phyloP scores from a whole-genome alignment of 1,140 invertebrate species.

The Amphibalanus amphitrite region DNA sequence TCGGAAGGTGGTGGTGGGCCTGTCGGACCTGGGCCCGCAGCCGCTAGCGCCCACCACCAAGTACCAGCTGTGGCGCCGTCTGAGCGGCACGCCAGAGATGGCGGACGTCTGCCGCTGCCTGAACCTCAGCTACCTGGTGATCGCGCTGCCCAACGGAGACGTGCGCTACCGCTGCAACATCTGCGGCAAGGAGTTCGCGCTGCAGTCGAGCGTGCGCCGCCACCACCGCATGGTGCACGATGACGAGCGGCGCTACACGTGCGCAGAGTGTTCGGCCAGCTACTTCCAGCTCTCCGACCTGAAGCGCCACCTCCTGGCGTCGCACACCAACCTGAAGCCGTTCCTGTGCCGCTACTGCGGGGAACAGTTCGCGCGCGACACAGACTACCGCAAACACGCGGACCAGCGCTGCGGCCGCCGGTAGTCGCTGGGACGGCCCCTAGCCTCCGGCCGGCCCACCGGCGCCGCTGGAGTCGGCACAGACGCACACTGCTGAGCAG shows the following conservation, averaged over 20 bases:
- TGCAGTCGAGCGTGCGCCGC: neutral
- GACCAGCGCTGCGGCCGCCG: neutral
- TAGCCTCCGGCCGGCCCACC: too few relatives aligned
- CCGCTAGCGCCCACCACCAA: neutral
- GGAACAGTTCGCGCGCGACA: neutral
- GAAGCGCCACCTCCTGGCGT: neutral
- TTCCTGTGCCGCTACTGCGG: neutral
- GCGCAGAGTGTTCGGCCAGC: neutral
- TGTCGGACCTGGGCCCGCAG: neutral
- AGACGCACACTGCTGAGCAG: too few relatives aligned
- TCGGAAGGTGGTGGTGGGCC: neutral
- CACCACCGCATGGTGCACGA: slow-evolving; percentile 3
- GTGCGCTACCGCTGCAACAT: neutral
- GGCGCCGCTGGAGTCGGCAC: too few relatives aligned
- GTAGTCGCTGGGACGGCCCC: too few relatives aligned
- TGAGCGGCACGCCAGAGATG: neutral
- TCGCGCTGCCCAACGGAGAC: neutral
- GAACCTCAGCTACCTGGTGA: neutral
- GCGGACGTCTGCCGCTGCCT: neutral
- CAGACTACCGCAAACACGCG: neutral
- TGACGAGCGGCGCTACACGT: neutral
- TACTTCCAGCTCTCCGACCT: neutral
- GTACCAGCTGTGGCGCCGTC: neutral
- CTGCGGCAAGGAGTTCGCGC: neutral
- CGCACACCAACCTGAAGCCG: neutral